A percentile compares a stretch with the other conserved stretches of the same genome.
Evolutionary conservation across 2,113 vertebrate genomes (phyloP).

Genomic region (Chaetodon trifascialis): DNA sequence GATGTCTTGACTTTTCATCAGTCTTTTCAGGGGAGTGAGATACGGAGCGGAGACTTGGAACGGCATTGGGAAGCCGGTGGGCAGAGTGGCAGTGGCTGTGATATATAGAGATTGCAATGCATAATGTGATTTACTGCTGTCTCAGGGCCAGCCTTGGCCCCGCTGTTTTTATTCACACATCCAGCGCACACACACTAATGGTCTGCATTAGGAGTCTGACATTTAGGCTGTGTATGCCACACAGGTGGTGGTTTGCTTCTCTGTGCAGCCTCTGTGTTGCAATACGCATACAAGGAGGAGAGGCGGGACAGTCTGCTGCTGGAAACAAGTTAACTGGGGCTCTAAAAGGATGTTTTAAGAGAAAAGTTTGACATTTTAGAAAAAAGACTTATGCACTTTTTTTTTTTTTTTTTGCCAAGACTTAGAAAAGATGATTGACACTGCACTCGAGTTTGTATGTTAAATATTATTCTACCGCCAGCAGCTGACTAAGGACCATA

Average conservation of each 20-base stretch:
- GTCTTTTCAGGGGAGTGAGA: conserved; percentile 38
- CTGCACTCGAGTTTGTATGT: not conserved
- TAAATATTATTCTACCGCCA: not conserved
- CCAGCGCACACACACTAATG: conserved; percentile 49
- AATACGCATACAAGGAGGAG: not conserved
- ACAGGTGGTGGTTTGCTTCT: conserved; percentile 66
- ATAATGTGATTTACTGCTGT: conserved; percentile 76
- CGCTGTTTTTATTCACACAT: conserved; percentile 70
- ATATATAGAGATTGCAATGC: conserved; percentile 65
- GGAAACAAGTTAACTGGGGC: not conserved
- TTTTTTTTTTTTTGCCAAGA: not conserved
- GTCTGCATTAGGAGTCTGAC: conserved; percentile 67
- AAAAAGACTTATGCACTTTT: not conserved
- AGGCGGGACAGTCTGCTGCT: not conserved
- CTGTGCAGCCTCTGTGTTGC: conserved; percentile 39
- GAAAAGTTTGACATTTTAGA: not conserved
- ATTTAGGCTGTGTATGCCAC: conserved; percentile 69
- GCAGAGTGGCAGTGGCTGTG: conserved; percentile 58
- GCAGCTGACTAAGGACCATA: not conserved
- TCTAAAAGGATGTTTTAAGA: not conserved
- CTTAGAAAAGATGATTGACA: not conserved
- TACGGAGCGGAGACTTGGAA: conserved; percentile 32
- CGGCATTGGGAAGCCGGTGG: conserved; percentile 39
- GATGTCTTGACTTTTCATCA: conserved; percentile 8
- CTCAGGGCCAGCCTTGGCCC: conserved; percentile 56